Percentiles rank a stretch among this genome's conserved stretches.
These are phyloP conservation scores for Coenonympha glycerion DNA, from an alignment of 2,888 invertebrate species.

Conservation along the genomic window DNA sequence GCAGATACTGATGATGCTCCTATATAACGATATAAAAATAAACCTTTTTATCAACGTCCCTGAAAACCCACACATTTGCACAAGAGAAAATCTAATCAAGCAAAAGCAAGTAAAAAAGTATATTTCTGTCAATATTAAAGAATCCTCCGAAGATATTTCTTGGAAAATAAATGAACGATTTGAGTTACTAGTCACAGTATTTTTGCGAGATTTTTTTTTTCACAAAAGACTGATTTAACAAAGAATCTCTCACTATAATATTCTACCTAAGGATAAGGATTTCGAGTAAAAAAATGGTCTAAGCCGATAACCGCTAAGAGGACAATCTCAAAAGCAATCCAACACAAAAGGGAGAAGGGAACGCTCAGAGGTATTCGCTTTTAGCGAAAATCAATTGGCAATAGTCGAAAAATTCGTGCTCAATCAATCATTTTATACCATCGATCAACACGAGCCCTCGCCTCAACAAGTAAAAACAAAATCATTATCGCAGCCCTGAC, in stretches of 20 bases:
- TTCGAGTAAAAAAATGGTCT: neutral
- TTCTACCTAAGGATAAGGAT: neutral
- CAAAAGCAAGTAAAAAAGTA: too few relatives aligned
- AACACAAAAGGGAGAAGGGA: neutral
- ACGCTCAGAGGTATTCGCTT: slow-evolving; percentile 15
- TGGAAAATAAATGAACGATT: too few relatives aligned
- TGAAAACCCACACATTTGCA: too few relatives aligned
- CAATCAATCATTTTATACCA: slow-evolving; percentile 69
- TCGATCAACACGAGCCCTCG: slow-evolving; percentile 64
- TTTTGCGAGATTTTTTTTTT: too few relatives aligned
- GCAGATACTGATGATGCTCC: too few relatives aligned
- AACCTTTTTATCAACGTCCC: too few relatives aligned
- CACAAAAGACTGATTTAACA: too few relatives aligned
- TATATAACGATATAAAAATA: too few relatives aligned
- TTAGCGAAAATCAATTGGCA: slow-evolving; percentile 23
- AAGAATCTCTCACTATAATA: neutral
- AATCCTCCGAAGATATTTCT: too few relatives aligned
- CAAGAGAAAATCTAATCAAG: too few relatives aligned
- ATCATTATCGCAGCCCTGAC: slow-evolving; percentile 61
- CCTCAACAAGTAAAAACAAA: slow-evolving; percentile 77
- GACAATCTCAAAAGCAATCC: slow-evolving; percentile 14
- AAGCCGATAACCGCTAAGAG: neutral
- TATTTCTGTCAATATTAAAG: too few relatives aligned
- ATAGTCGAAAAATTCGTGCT: slow-evolving; percentile 32
- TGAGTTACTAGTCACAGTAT: too few relatives aligned